These are phyloP conservation scores for Balaeniceps rex DNA, from an alignment of 2,113 vertebrate species.

Conservation along the genomic window DNA sequence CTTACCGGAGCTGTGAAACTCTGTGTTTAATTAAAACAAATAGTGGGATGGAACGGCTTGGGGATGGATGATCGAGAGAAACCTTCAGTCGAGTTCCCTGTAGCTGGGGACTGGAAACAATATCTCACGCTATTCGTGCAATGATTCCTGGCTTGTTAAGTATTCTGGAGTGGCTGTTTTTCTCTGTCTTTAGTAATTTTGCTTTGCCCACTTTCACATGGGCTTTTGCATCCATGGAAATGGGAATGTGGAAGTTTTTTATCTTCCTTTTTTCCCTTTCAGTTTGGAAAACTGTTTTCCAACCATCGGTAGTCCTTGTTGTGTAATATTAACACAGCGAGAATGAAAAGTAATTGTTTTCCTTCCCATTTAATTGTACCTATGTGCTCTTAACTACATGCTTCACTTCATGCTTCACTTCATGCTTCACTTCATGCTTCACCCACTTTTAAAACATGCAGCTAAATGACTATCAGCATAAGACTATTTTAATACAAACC, in stretches of 20 bases:
- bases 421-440: conserved; percentile 1
- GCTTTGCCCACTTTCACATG: not conserved
- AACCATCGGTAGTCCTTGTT: not conserved
- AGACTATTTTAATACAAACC: not conserved
- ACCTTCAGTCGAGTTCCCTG: not conserved
- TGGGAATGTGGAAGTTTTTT: not conserved
- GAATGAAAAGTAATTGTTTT: not conserved
- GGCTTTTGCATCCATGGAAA: not conserved
- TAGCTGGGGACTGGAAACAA: not conserved
- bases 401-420: not conserved
- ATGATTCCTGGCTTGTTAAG: not conserved
- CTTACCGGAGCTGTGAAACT: not conserved
- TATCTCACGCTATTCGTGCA: not conserved
- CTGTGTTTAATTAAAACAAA: not conserved
- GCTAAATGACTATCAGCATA: not conserved
- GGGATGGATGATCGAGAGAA: not conserved
- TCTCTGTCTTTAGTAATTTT: not conserved
- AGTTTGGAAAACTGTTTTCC: not conserved
- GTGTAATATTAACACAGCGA: not conserved
- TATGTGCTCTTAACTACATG: conserved; percentile 31
- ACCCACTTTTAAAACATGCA: not conserved
- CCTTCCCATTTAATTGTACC: not conserved
- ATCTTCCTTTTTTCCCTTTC: not conserved
- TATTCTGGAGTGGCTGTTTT: not conserved
- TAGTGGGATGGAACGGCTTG: not conserved